Conservation (phyloP, 2,797 vertebrate species). For the Silurus aristotelis region DNA sequence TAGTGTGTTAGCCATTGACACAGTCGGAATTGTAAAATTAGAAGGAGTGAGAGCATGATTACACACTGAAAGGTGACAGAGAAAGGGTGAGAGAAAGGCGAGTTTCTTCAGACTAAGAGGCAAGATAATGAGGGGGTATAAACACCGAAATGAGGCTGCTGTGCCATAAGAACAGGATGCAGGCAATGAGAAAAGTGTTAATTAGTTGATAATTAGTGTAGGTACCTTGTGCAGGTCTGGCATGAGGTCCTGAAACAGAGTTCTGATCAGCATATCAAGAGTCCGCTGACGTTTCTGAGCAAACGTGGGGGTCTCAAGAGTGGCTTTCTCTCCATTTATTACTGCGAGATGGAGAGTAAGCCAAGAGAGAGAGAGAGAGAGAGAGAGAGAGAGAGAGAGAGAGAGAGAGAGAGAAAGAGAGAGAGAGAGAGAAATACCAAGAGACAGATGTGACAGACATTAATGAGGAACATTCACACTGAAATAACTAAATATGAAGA, state of each 20-base stretch:
- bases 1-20: neutral
- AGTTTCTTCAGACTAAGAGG: neutral
- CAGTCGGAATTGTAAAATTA: neutral
- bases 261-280: slow-evolving; percentile 96
- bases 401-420: neutral
- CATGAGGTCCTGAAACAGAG: slow-evolving; percentile 94
- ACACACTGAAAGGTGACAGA: neutral
- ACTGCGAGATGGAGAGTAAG: slow-evolving; percentile 71
- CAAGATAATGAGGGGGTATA: slow-evolving; percentile 6
- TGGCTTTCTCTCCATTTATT: slow-evolving; percentile 99
- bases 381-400: too few species aligned
- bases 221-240: slow-evolving; percentile 95
- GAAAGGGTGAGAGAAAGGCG: slow-evolving; percentile 15
- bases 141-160: neutral
- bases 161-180: slow-evolving; percentile 11
- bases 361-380: too few species aligned
- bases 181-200: slow-evolving; percentile 39
- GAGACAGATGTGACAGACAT: neutral
- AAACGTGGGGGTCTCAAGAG: slow-evolving; percentile 96
- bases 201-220: slow-evolving; percentile 1
- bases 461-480: neutral
- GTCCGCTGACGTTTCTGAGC: slow-evolving; percentile 98
- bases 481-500: neutral
- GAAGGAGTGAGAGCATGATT: neutral
- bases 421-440: neutral